Base-by-base conservation (phyloP, 1,140 invertebrate species). In the Scaptomyza pallida region DNA sequence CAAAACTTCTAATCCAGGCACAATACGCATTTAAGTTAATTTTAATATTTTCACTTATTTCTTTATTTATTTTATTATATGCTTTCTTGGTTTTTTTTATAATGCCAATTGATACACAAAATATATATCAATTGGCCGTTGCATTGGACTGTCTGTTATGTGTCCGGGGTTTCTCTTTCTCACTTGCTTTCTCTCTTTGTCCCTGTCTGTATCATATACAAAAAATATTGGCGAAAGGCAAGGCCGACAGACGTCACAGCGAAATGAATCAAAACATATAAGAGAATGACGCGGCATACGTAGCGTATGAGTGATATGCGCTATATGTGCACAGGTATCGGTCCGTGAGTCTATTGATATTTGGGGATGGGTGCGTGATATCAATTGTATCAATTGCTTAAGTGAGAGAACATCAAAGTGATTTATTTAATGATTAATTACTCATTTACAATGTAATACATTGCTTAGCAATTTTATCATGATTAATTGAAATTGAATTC, bases 271-370 rank as follows among this genome's bases (percentile, higher is more conserved):
- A 56, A 48, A 69, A 30, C 26, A 30, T 41, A 40, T 70, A 76
- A 67, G 65, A 76, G 65, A 78, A 56, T 77, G 60, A 16, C 60
- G 57, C 60, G 72, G 61, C 81, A 74, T 57, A 73, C 81, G 56
- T 60, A 60, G 64, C 81, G 81, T 68, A 86, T 85, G 81, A 85
- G 77, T 67, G 81, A 85, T 81, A 63, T 72, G 30, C 45, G 10
- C 16, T 54, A 10, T 17, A 43, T 55, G 52, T 26, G 62, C 52
- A 57, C 56, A 33, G 61, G 26, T 54, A 65, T 63, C 44, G 47
- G 19, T 5, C 51, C 57, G 26, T 55, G 26, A 64, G 37, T 44
- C 30, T 45, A 44, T 59, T 43, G 48, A 12, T 50, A 43, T 17
- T 17, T 74, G 57, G 78, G 45, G 78, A 74, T 82, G 78, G 23